Base-by-base conservation (phyloP, 1,140 invertebrate genomes). In the Philotrypesis tridentata region DNA sequence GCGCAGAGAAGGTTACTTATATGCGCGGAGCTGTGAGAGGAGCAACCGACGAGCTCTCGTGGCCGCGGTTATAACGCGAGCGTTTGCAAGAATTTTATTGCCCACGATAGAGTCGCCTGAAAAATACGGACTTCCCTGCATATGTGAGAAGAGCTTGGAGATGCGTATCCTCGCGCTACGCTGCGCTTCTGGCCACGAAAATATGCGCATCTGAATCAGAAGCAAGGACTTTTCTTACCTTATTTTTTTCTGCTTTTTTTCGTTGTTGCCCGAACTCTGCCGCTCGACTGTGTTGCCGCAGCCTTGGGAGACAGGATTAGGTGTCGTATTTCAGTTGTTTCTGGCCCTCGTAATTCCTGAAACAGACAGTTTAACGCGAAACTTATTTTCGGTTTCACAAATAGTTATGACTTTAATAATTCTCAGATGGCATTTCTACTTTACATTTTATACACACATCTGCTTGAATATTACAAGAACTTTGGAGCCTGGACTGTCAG, bases 1-100 rank as follows among this genome's bases (percentile, higher is more conserved):
- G 88, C 89, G 86, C 85, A 73, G 84, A 84, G 85, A 88, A 87
- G 86, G 85, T 90, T 90, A 89, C 87, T 91, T 90, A 89, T 89
- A 85, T 85, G 68, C 8, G 21, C n/a, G 5, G 31, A 37, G 5
- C 14, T 12, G 14, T 12, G 48, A 71, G 27, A 31, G 67, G 17
- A 68, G 25, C 11, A 68, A 12, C 65, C 65, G 5, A 11, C 11
- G 14, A 11, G 33, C 48, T 55, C 21, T 55, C 17, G 21, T 17
- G 48, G 48, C 21, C 21, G 23, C 21, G 23, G n/a, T 31, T 25
- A 74, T 74, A 80, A 74, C 25, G 33, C 61, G 21, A 40, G n/a
- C 33, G 31, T 48, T 74, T 48, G 23, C 71, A 48, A 80, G 71
- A 55, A 80, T 80, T 80, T 80, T 80, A 74, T 80, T 67, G 17